These are phyloP conservation scores for Andrena minutula DNA, from an alignment of 2,888 invertebrate genomes.

Conservation along the genomic window DNA sequence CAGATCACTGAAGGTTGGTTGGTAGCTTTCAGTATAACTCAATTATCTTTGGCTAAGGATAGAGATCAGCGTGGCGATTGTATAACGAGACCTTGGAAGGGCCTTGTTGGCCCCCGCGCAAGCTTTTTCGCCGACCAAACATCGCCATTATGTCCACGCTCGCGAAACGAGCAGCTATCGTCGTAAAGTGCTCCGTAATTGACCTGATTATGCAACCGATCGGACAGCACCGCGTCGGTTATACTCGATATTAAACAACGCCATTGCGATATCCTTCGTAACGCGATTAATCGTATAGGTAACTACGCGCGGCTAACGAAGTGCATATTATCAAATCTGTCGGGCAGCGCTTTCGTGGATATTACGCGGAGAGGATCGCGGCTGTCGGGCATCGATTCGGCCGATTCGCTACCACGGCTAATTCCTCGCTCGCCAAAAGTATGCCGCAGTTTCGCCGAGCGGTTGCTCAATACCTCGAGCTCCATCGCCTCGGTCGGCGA, in stretches of 20 bases:
- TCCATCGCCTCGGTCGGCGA: not conserved
- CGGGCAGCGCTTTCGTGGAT: not conserved
- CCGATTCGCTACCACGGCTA: not conserved
- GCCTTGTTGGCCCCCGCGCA: not conserved
- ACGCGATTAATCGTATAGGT: slow-evolving; percentile 19
- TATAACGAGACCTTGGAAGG: slow-evolving; percentile 1
- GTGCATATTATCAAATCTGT: not conserved
- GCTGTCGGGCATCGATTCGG: slow-evolving; percentile 4
- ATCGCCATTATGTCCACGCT: slow-evolving; percentile 4
- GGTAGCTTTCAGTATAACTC: not conserved
- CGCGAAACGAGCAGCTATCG: slow-evolving; percentile 25
- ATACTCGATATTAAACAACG: slow-evolving; percentile 9
- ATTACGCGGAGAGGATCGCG: not conserved
- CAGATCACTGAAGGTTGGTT: too few species aligned
- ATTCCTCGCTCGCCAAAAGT: not conserved
- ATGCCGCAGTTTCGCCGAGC: slow-evolving; percentile 1
- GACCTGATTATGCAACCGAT: slow-evolving; percentile 56
- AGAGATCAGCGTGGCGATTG: slow-evolving; percentile 33
- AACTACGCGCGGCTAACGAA: not conserved
- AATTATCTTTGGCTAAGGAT: slow-evolving; percentile 28
- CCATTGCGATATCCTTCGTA: slow-evolving; percentile 15
- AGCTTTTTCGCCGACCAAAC: slow-evolving; percentile 36
- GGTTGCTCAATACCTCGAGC: slow-evolving; percentile 23
- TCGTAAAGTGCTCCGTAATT: slow-evolving; percentile 47
- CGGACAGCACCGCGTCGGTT: slow-evolving; percentile 12